A percentile compares a stretch with the other conserved stretches of the same genome.
Evolutionary conservation across 2,797 vertebrate species (phyloP).

Genomic region (Cyclopterus lumpus): DNA sequence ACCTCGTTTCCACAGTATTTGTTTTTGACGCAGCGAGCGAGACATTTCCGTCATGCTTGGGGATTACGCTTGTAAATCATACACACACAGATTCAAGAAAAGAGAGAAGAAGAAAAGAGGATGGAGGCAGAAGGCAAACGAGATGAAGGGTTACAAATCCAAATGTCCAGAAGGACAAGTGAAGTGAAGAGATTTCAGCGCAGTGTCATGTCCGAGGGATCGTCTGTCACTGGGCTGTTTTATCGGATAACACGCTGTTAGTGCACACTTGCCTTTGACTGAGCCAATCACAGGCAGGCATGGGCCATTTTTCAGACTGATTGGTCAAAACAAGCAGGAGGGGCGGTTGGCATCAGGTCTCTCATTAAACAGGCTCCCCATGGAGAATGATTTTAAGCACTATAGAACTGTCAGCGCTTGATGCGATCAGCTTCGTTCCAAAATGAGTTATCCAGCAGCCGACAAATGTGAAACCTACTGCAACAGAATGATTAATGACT

Average conservation of each 20-base stretch:
- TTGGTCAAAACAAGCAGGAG: slow-evolving; percentile 51
- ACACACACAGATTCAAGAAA: slow-evolving; percentile 33
- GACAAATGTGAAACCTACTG: slow-evolving; percentile 61
- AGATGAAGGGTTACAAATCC: slow-evolving; percentile 55
- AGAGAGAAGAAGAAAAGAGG: slow-evolving; percentile 26
- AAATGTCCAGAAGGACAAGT: slow-evolving; percentile 53
- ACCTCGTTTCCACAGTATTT: slow-evolving; percentile 52
- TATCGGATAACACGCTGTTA: slow-evolving; percentile 38
- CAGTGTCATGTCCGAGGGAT: slow-evolving; percentile 49
- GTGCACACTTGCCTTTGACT: slow-evolving; percentile 41
- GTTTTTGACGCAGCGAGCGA: slow-evolving; percentile 48
- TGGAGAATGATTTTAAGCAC: slow-evolving; percentile 56
- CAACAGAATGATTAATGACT: slow-evolving; percentile 69
- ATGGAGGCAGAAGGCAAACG: slow-evolving; percentile 18
- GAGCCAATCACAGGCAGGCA: slow-evolving; percentile 54
- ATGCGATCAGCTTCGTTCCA: slow-evolving; percentile 55
- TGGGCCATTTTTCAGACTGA: slow-evolving; percentile 50
- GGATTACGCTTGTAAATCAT: slow-evolving; percentile 69
- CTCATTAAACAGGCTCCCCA: slow-evolving; percentile 60
- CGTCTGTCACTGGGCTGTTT: slow-evolving; percentile 53
- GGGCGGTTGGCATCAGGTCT: slow-evolving; percentile 30
- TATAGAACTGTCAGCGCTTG: slow-evolving; percentile 56
- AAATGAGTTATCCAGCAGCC: slow-evolving; percentile 60
- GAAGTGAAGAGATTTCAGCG: slow-evolving; percentile 46
- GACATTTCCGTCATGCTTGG: slow-evolving; percentile 45